Base-by-base conservation (phyloP, 2,113 vertebrate species). In the Microtus pennsylvanicus region DNA sequence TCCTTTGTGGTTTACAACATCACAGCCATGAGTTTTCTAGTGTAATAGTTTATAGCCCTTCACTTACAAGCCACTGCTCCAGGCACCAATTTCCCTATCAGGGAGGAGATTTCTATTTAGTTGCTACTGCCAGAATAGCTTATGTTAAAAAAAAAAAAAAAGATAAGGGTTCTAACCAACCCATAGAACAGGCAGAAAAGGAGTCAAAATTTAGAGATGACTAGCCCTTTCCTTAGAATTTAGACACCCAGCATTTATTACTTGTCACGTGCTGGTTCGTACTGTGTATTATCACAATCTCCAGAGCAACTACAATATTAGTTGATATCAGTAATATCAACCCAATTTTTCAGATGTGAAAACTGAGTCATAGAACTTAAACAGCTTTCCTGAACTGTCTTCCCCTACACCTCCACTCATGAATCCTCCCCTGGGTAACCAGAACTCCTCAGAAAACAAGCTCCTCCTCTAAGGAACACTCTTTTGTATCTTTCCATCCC, bases 401-500 rank as follows among this genome's bases (percentile, higher is more conserved):
- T 96, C 55, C 17, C 69, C 8, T 1, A 76, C 67, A 45, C 7
- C n/a, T 93, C 55, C 9, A 67, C 45, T 94, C 35, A 26, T 61
- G 72, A 78, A 28, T 14, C 30, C 19, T 52, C 45, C 22, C 45
- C 38, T 77, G 58, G 42, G 22, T 80, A 67, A 86, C 70, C 0
- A 2, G 17, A 45, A 42, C 45, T 87, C 69, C 63, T 74, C 3
- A 58, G 52, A 10, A 80, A 21, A 35, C 74, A 3, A 42, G 19
- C 50, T n/a, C 50, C 33, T 67, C 42, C 50, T 55, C 96, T 95
- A 58, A 94, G 61, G 61, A 74, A 30, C 45, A 30, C 10, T 65
- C 38, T 63, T 89, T 38, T 94, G 50, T 33, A 22, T 95, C 94
- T 96, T 81, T 93, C 38, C 70, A 24, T 38, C 89, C 58, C 87